Base-by-base conservation (phyloP, 2,888 invertebrate genomes). In the Hypolimnas misippus region DNA sequence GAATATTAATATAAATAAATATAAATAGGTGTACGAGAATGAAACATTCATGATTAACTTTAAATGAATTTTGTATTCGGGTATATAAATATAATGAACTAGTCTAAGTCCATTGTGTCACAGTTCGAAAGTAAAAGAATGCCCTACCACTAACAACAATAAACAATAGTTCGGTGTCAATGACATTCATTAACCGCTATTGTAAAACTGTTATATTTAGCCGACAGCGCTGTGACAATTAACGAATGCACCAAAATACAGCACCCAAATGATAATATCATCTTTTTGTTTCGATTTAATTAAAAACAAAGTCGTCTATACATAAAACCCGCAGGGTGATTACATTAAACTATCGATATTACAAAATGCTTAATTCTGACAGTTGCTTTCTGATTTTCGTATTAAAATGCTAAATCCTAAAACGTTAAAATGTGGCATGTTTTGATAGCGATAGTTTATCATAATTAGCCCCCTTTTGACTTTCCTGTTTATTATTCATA, bases 151-250 rank as follows among this genome's bases (percentile, higher is more conserved):
- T 64, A 62, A 50, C 66, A 73, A 80, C 77, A 81, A 79, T 81
- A 78, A 75, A 81, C 81, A 82, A 82, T 81, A 76, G 78, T 77
- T 76, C 35, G 73, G 75, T 78, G 81, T 78, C 79, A 81, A 74
- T 81, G 80, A 78, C 81, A 78, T 70, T 65, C 68, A 69, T 70
- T 65, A 68, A 68, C 69, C 66, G 70, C 71, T 75, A 77, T 77
- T 77, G 76, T 73, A 58, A 57, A 64, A 65, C 59, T 64, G 65
- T 64, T 63, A 71, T 42, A 72, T 65, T 71, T 69, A 62, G 66
- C 75, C 57, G 70, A 68, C 70, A 65, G 68, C 69, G 66, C 67
- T 62, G 57, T 64, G 61, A 74, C 71, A 73, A 74, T 74, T 73
- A 71, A 70, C 70, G 62, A 63, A 71, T 66, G 56, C 69, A 61